Percentiles rank a stretch among this genome's conserved stretches.
These are phyloP conservation scores for Belgica antarctica DNA, from an alignment of 2,888 invertebrate genomes.

Conservation along the genomic window DNA sequence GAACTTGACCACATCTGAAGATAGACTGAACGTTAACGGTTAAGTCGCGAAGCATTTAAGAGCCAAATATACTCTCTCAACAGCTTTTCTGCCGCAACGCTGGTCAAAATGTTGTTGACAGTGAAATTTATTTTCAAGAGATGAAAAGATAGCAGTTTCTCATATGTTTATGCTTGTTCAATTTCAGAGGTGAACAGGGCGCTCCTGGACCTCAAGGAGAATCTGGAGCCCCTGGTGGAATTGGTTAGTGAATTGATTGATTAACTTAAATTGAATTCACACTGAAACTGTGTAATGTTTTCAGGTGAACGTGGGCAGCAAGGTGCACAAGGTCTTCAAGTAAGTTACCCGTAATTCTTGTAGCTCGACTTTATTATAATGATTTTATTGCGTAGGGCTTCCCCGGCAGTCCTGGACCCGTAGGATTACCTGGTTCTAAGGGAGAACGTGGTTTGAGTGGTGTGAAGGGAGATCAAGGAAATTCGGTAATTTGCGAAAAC, in stretches of 20 bases:
- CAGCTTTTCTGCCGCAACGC: not conserved
- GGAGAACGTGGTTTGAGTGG: slow-evolving; percentile 72
- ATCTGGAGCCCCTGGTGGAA: not conserved
- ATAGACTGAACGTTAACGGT: not conserved
- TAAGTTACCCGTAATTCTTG: slow-evolving; percentile 46
- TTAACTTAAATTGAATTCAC: not conserved
- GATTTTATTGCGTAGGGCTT: slow-evolving; percentile 57
- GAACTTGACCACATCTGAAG: slow-evolving; percentile 16
- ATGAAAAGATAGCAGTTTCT: not conserved
- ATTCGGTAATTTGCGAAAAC: slow-evolving; percentile 49
- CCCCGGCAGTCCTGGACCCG: slow-evolving; percentile 71
- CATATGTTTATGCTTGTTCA: not conserved
- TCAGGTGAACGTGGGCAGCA: slow-evolving; percentile 57
- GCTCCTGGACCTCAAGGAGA: slow-evolving; percentile 45
- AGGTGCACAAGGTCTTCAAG: slow-evolving; percentile 57
- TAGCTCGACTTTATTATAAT: not conserved
- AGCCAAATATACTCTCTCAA: not conserved
- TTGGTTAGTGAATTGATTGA: not conserved
- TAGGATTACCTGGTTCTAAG: slow-evolving; percentile 69
- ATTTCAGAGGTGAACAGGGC: slow-evolving; percentile 32
- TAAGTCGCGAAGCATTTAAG: not conserved
- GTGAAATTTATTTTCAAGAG: not conserved
- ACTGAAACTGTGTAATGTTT: not conserved
- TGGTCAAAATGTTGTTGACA: not conserved
- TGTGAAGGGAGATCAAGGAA: slow-evolving; percentile 71